A percentile compares a stretch with the other conserved stretches of the same genome.
Conservation (phyloP, 2,797 vertebrate species). For the Siniperca undulata region DNA sequence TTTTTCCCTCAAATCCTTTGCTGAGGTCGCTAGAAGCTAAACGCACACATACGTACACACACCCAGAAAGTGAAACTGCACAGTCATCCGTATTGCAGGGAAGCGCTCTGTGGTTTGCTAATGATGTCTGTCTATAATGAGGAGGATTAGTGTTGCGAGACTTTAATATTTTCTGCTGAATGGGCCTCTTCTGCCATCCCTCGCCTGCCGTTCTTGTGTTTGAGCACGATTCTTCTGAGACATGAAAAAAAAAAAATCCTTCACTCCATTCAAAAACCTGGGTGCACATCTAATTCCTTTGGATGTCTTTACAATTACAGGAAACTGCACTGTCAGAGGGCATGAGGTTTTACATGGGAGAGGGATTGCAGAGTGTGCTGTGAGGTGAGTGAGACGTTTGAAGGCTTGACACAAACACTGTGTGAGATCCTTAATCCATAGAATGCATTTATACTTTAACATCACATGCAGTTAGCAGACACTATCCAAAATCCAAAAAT, state of each 20-base stretch:
- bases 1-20: conserved; percentile 43
- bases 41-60: conserved; percentile 32
- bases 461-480: conserved; percentile 14
- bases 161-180: conserved; percentile 77
- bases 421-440: conserved; percentile 31
- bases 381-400: conserved; percentile 29
- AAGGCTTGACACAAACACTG: conserved; percentile 23
- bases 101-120: conserved; percentile 70
- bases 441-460: conserved; percentile 16
- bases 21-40: conserved; percentile 49
- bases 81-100: conserved; percentile 65
- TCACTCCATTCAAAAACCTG: conserved; percentile 39
- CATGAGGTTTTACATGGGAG: conserved; percentile 43
- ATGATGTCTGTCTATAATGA: conserved; percentile 81
- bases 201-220: conserved; percentile 39
- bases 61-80: conserved; percentile 53
- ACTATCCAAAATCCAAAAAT: neutral
- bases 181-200: conserved; percentile 52
- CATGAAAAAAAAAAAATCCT: conserved; percentile 14
- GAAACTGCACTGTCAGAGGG: conserved; percentile 64
- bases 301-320: conserved; percentile 44
- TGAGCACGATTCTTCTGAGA: conserved; percentile 48
- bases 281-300: conserved; percentile 53
- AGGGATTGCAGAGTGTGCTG: conserved; percentile 21
- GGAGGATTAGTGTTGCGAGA: conserved; percentile 71